phyloP scores from a whole-genome alignment of 1,140 invertebrate genomes.

The Macrosteles quadrilineatus region DNA sequence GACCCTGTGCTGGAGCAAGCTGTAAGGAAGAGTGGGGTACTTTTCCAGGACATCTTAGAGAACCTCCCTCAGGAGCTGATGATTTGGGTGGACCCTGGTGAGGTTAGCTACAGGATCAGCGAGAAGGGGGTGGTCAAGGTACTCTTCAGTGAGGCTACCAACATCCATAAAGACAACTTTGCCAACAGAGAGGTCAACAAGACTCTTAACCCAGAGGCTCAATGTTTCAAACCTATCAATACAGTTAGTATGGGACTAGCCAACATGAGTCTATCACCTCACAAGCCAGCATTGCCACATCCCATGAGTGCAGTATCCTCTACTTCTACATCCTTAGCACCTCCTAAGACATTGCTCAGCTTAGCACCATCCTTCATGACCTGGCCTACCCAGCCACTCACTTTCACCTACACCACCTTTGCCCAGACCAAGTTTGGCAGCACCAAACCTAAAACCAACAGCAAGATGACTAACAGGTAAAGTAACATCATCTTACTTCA shows the following conservation, averaged over 20 bases:
- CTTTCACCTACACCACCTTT: constrained; percentile 96
- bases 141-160: too few relatives aligned
- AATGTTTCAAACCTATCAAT: constrained; percentile 93
- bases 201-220: too few relatives aligned
- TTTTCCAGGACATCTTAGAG: constrained; percentile 88
- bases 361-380: constrained; percentile 59
- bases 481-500: constrained; percentile 19
- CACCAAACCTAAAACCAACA: constrained; percentile 95
- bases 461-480: constrained; percentile 90
- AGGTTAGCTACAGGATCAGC: constrained; percentile 90
- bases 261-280: constrained; percentile 63
- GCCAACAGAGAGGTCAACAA: too few relatives aligned
- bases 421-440: constrained; percentile 99
- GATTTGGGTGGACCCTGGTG: too few relatives aligned
- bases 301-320: constrained; percentile 30
- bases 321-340: constrained; percentile 30
- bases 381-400: constrained; percentile 74
- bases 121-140: constrained; percentile 92
- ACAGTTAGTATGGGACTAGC: constrained; percentile 66
- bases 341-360: constrained; percentile 30
- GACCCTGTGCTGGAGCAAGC: too few relatives aligned
- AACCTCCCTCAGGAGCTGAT: too few relatives aligned
- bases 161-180: too few relatives aligned
- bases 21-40: constrained; percentile 87
- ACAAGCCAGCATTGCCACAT: constrained; percentile 25